These are phyloP conservation scores for Buathra laborator DNA, from an alignment of 2,888 invertebrate genomes.

Conservation along the genomic window DNA sequence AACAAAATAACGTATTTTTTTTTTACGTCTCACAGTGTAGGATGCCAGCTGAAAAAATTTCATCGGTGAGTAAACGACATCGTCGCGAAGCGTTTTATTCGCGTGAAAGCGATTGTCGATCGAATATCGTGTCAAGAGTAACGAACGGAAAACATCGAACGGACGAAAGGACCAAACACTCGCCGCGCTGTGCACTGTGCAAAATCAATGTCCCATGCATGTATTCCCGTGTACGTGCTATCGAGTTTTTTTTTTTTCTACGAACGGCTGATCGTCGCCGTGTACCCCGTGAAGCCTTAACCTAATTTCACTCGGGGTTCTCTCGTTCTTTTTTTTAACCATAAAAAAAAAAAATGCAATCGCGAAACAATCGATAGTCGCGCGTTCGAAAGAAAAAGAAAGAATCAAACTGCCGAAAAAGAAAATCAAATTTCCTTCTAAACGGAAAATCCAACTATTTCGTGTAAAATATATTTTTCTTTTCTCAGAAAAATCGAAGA, in stretches of 20 bases:
- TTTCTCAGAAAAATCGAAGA: not conserved
- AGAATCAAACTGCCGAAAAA: no score
- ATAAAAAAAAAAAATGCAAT: not conserved
- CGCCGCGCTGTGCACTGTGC: conserved; percentile 11
- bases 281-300: conserved; percentile 68
- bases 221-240: conserved; percentile 9
- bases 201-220: conserved; percentile 63
- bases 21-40: conserved; percentile 53
- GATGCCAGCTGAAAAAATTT: conserved; percentile 72
- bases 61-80: conserved; percentile 70
- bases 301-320: conserved; percentile 70
- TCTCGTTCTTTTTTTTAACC: not conserved
- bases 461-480: not conserved
- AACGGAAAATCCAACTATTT: not conserved
- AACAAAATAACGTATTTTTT: conserved; percentile 62
- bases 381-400: no score
- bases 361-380: not conserved
- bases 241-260: conserved; percentile 20
- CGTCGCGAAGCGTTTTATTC: not conserved
- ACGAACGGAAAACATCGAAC: conserved; percentile 42
- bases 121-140: conserved; percentile 51
- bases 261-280: conserved; percentile 3
- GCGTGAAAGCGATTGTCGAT: conserved; percentile 39
- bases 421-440: no score
- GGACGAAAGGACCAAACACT: conserved; percentile 51